Evolutionary conservation across 1,140 invertebrate species (phyloP), one percentile per base, ranked within the genome.

Genomic region (Aplysia californica): DNA sequence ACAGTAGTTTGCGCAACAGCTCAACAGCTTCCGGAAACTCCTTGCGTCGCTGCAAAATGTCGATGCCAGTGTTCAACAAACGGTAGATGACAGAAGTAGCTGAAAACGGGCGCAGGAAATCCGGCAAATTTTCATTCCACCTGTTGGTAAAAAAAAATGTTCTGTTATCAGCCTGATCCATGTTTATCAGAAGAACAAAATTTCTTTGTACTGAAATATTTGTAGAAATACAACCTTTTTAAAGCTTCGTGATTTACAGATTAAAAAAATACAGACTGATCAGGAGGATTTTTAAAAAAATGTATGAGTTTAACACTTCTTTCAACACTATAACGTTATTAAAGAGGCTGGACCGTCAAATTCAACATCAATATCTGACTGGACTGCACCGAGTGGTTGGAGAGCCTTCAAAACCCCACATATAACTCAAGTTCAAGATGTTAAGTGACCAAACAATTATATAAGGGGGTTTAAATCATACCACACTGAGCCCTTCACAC

Each of bases 21-120:
- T 84, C 75, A 59, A 91, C 89, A n/a, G 92, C 92, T 69, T 85
- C 85, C 21, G 77, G 68, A 77, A 91, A 92, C 4, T 90, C 79
- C 79, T 88, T 90, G 5, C 88, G 71, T 39, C 88, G 87, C 77
- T 92, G 91, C 29, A 91, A 80, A 33, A 90, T 86, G 70, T 92
- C 91, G 10, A 92, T 88, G 18, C 89, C 89, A 64, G 88, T 83
- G 70, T 83, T 90, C n/a, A 91, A 67, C 35, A 89, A 82, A 38
- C 91, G 85, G 20, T 88, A 80, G 55, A 90, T 87, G 2, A 91
- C 84, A 68, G 88, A 90, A 4, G 88, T 89, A 3, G 91, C 86
- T 15, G 91, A 91, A 79, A 88, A 92, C 4, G 78, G 82, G 38
- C 91, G 83, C 26, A 92, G 79, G 75, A 89, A 92, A 1, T 71